Base-by-base conservation (phyloP, 1,140 invertebrate species). In the Chlorops oryzae region DNA sequence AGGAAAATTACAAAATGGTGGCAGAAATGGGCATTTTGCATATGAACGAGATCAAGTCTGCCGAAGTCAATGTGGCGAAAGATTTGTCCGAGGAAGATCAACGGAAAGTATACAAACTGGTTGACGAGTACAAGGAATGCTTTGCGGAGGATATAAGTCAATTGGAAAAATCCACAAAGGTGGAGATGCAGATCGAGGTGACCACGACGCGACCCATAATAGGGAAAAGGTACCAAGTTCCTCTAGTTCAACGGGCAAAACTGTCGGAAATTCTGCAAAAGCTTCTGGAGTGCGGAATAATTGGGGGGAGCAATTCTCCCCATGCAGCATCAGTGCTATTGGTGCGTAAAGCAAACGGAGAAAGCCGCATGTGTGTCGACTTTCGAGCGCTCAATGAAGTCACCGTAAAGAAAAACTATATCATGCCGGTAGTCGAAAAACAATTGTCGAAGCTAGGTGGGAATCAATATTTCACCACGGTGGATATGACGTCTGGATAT, bases 321-420 rank as follows among this genome's bases (percentile, higher is more conserved):
- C 15, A 47, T 37, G 18, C 28, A 22, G 28, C 15, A 47, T 77
- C 75, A 1, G 55, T 77, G 0, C 70, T 80, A 0, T 40, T 80
- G 7, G 73, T 79, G 0, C 58, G 55, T 1, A 84, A 83, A 50
- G 76, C 77, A 28, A 54, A 54, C 34, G 59, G 59, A 0, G 32
- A 37, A 18, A 42, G 43, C 13, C 47, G 28, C n/a, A 37, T 47
- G 32, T 47, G 45, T 47, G 5, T 47, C 15, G 45, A 47, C 18
- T 47, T 21, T 37, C 34, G 45, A 9, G 45, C 34, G 12, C 22
- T 47, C 10, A 47, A 47, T 24, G 17, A 28, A 37, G 45, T 47
- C 4, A 42, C 48, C 3, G 9, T 38, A 10, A 32, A 27, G 15
- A 40, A 43, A 4, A 17, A 25, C 5, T 50, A 20, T 21, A 23